Evolutionary conservation across 1,140 invertebrate species (phyloP).

Genomic region (Colletes gigas): DNA sequence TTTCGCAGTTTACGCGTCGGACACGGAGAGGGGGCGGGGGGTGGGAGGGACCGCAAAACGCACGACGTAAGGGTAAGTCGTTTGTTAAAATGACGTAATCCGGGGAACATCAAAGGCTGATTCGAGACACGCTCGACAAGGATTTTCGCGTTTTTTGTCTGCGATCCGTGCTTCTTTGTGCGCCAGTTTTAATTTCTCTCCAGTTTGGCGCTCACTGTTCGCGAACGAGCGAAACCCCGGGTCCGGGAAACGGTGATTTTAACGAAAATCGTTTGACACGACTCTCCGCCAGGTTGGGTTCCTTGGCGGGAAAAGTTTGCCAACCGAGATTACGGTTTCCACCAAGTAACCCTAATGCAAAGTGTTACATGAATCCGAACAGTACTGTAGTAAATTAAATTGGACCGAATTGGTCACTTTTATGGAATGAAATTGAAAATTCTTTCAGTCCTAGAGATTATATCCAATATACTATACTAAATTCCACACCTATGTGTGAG

Average conservation of each 20-base stretch:
- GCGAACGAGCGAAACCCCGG: neutral
- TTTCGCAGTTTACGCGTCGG: slow-evolving; percentile 41
- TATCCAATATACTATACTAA: too few species aligned
- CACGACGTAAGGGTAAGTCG: slow-evolving; percentile 38
- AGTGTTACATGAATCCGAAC: too few species aligned
- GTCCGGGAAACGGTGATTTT: neutral
- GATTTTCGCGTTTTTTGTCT: slow-evolving; percentile 15
- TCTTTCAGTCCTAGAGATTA: too few species aligned
- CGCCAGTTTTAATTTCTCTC: slow-evolving; percentile 28
- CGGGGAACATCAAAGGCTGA: slow-evolving; percentile 55
- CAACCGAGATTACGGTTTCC: too few species aligned
- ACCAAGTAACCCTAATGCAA: too few species aligned
- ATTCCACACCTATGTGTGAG: too few species aligned
- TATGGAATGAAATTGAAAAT: too few species aligned
- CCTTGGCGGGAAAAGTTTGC: neutral
- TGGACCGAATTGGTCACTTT: too few species aligned
- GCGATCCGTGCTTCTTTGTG: slow-evolving; percentile 14
- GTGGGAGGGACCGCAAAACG: neutral
- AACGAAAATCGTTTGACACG: slow-evolving; percentile 4
- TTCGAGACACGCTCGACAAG: slow-evolving; percentile 5
- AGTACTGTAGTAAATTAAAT: too few species aligned
- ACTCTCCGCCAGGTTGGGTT: neutral
- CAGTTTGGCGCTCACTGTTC: neutral
- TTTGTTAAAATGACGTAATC: slow-evolving; percentile 56
- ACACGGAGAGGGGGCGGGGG: neutral